Evolutionary conservation across 1,140 invertebrate genomes (phyloP).

Genomic region (Pseudomyrmex gracilis): DNA sequence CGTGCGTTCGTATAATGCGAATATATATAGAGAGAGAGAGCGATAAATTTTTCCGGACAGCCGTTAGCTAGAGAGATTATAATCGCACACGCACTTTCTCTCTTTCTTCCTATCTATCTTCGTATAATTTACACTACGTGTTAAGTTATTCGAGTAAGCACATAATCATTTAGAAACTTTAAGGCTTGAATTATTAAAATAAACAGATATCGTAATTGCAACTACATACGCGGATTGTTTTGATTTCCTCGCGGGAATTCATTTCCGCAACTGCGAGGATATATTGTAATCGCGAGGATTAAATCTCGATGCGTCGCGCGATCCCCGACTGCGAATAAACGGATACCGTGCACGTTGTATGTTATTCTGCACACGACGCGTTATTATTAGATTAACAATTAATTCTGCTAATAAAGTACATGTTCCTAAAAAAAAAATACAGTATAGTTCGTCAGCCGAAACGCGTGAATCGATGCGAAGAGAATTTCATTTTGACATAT

Average conservation of each 20-base stretch:
- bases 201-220: background rate
- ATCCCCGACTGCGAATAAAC: constrained; percentile 8
- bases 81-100: background rate
- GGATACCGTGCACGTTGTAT: background rate
- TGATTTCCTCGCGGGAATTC: constrained; percentile 13
- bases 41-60: background rate
- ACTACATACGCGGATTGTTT: background rate
- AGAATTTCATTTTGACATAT: constrained; percentile 45
- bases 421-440: background rate
- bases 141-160: no score
- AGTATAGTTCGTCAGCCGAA: background rate
- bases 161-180: no score
- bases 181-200: background rate
- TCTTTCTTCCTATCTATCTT: background rate
- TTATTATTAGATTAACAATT: constrained; percentile 39
- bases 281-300: constrained; percentile 38
- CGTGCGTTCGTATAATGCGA: no score
- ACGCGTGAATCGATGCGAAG: background rate
- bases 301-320: constrained; percentile 28
- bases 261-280: constrained; percentile 12
- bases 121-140: no score
- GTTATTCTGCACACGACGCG: background rate
- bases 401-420: constrained; percentile 41
- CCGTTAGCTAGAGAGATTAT: background rate
- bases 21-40: background rate